Evolutionary conservation across 2,113 vertebrate species (phyloP).

Genomic region (Notechis scutatus): DNA sequence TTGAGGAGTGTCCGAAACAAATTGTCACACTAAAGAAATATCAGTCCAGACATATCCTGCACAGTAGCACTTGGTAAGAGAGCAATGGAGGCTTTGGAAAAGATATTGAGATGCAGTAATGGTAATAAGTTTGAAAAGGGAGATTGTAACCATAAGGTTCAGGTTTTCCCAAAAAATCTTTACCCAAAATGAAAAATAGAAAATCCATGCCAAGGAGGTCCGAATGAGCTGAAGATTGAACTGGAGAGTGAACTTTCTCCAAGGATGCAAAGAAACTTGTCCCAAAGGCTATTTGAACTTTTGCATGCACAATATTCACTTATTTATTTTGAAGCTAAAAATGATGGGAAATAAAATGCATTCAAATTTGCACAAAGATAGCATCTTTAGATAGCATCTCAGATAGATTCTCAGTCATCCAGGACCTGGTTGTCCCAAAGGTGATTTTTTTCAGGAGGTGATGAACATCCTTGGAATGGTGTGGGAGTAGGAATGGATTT

Average conservation of each 20-base stretch:
- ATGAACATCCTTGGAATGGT: too few species aligned
- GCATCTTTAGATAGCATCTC: too few species aligned
- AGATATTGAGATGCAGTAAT: neutral
- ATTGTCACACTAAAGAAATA: neutral
- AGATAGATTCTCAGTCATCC: too few species aligned
- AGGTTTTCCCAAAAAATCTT: neutral
- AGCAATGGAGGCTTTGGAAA: neutral
- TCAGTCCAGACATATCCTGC: neutral
- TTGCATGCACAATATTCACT: neutral
- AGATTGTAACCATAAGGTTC: neutral
- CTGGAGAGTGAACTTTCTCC: neutral
- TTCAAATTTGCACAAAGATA: too few species aligned
- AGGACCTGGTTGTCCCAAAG: too few species aligned
- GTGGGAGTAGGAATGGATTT: too few species aligned
- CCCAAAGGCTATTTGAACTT: neutral
- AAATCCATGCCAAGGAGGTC: neutral
- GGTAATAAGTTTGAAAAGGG: neutral
- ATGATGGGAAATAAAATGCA: too few species aligned
- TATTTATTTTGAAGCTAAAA: neutral
- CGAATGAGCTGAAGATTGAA: neutral
- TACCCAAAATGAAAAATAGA: neutral
- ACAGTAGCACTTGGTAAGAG: neutral
- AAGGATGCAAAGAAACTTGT: neutral
- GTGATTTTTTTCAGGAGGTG: too few species aligned
- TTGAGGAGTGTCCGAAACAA: neutral